These are phyloP conservation scores for Plebejus anna DNA, from an alignment of 2,888 invertebrate genomes.

Conservation along the genomic window DNA sequence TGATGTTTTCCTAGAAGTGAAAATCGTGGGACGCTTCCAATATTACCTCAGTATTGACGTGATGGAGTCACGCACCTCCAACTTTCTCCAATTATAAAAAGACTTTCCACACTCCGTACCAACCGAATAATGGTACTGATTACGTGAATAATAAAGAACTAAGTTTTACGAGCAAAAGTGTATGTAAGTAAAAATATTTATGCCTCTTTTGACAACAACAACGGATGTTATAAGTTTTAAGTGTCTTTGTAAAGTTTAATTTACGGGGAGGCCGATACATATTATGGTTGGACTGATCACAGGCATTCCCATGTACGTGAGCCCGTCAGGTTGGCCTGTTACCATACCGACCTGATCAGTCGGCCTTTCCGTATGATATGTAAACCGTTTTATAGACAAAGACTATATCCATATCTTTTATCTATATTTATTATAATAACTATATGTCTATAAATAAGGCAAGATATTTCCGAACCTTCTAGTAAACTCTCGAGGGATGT, in stretches of 20 bases:
- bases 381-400: no score
- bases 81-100: neutral
- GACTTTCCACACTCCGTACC: neutral
- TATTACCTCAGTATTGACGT: neutral
- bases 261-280: neutral
- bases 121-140: neutral
- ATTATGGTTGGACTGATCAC: neutral
- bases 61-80: neutral
- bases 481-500: neutral
- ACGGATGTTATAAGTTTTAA: neutral
- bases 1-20: neutral
- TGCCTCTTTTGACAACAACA: neutral
- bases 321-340: no score
- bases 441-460: neutral
- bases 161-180: neutral
- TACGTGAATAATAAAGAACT: neutral
- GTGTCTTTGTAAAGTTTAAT: neutral
- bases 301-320: no score
- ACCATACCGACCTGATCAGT: no score
- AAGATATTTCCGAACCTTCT: neutral
- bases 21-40: neutral
- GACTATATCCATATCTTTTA: no score
- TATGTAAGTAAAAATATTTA: neutral
- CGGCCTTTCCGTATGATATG: no score
- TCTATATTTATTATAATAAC: neutral